phyloP scores from a whole-genome alignment of 2,888 invertebrate species.

The Drosophila nr. perissopoda region DNA sequence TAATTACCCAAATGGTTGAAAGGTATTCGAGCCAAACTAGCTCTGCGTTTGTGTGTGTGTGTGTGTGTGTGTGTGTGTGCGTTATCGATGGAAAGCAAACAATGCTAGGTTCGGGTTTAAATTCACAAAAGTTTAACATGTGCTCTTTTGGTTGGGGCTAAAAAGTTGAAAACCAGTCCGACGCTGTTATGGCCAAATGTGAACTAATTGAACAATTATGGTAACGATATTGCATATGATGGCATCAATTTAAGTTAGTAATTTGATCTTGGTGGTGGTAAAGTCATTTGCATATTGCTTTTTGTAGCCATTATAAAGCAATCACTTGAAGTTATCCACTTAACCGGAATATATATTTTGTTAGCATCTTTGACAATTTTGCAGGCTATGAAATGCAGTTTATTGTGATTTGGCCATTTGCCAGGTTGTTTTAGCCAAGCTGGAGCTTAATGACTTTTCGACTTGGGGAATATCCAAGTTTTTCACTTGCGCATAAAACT shows the following conservation, averaged over 20 bases:
- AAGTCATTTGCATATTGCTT: background rate
- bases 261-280: conserved; percentile 10
- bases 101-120: conserved; percentile 22
- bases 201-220: conserved; percentile 59
- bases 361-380: conserved; percentile 2
- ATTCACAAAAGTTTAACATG: conserved; percentile 28
- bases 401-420: background rate
- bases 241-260: conserved; percentile 19
- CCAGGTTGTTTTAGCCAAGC: background rate
- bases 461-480: background rate
- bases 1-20: conserved; percentile 73
- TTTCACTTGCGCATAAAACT: background rate
- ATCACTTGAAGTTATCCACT: background rate
- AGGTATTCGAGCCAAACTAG: conserved; percentile 51
- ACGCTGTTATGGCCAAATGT: conserved; percentile 16
- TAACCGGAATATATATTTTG: background rate
- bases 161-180: conserved; percentile 36
- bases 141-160: conserved; percentile 22
- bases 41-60: conserved; percentile 11
- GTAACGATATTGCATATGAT: conserved; percentile 41
- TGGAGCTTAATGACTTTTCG: background rate
- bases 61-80: conserved; percentile 14
- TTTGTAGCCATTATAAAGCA: conserved; percentile 9
- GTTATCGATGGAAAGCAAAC: conserved; percentile 42
- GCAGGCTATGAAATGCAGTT: conserved; percentile 3